Evolutionary conservation across 2,113 vertebrate species (phyloP).

Genomic region (Alligator sinensis): DNA sequence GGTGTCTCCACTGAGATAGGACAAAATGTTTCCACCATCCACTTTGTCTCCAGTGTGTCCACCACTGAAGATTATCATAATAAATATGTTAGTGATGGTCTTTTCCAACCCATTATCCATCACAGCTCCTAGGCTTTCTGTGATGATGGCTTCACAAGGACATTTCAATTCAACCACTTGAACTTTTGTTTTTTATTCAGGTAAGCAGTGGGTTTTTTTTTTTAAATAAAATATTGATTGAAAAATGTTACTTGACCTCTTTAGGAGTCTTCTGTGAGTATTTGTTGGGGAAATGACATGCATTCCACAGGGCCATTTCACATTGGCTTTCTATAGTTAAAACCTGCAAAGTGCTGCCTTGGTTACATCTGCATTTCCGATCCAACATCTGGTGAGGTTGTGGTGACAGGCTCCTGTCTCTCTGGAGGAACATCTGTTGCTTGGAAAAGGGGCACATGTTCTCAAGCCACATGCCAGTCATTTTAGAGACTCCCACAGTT

Average conservation of each 20-base stretch:
- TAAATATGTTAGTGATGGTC: neutral
- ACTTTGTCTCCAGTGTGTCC: neutral
- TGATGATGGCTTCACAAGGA: neutral
- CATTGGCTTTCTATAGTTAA: neutral
- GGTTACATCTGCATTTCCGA: neutral
- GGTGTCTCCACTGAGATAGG: neutral
- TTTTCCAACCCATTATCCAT: neutral
- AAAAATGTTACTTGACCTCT: neutral
- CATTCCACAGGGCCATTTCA: neutral
- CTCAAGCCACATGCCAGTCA: neutral
- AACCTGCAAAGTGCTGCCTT: neutral
- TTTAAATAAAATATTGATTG: neutral
- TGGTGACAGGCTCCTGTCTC: too few relatives aligned
- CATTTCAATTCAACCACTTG: neutral
- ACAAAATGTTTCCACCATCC: neutral
- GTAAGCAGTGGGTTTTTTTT: neutral
- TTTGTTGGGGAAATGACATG: neutral
- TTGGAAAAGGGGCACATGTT: neutral
- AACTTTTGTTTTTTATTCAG: neutral
- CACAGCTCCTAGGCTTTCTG: neutral
- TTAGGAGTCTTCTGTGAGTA: neutral
- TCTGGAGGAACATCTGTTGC: neutral
- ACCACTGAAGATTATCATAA: neutral
- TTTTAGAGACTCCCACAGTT: neutral
- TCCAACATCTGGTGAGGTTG: neutral